A percentile compares a stretch with the other conserved stretches of the same genome.
phyloP scores from a whole-genome alignment of 2,797 vertebrate genomes.

The Anguilla megastoma region DNA sequence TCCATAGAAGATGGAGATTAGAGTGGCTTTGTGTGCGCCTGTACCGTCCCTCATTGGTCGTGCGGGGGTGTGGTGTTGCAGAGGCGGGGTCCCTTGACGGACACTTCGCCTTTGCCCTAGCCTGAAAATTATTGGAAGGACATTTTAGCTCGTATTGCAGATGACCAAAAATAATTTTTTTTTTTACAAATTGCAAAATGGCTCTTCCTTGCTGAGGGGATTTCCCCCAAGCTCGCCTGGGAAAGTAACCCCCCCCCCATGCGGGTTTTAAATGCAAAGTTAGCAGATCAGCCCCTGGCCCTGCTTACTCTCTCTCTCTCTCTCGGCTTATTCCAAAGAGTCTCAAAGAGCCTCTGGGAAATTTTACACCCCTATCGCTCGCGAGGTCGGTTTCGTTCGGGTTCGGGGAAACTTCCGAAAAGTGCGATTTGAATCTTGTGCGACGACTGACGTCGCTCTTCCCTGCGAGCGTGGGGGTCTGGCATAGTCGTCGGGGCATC shows the following conservation, averaged over 20 bases:
- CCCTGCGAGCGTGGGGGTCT: background rate
- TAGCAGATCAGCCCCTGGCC: slow-evolving; percentile 70
- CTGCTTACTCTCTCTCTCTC: slow-evolving; percentile 65
- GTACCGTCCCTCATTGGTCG: slow-evolving; percentile 26
- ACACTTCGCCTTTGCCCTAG: background rate
- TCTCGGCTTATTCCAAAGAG: slow-evolving; percentile 76
- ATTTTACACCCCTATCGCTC: slow-evolving; percentile 77
- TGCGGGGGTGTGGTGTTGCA: background rate
- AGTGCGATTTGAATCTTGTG: slow-evolving; percentile 33
- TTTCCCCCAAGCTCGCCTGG: slow-evolving; percentile 60
- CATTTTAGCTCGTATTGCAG: slow-evolving; percentile 46
- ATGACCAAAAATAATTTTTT: slow-evolving; percentile 44
- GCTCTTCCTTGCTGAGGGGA: slow-evolving; percentile 55
- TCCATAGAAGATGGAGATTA: slow-evolving; percentile 38
- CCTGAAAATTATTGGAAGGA: slow-evolving; percentile 54
- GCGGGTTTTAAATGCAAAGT: slow-evolving; percentile 75
- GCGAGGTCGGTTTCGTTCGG: slow-evolving; percentile 69
- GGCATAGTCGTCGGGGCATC: background rate
- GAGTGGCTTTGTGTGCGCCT: slow-evolving; percentile 22
- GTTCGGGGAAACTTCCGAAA: slow-evolving; percentile 56
- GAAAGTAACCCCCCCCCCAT: slow-evolving; percentile 33
- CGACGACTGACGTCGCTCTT: slow-evolving; percentile 2
- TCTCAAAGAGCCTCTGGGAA: slow-evolving; percentile 74
- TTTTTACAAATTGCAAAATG: slow-evolving; percentile 49
- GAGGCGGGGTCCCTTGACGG: slow-evolving; percentile 8